Percentiles rank a stretch among this genome's conserved stretches.
These are phyloP conservation scores for Neosalanx taihuensis DNA, from an alignment of 2,797 vertebrate genomes.

Conservation along the genomic window DNA sequence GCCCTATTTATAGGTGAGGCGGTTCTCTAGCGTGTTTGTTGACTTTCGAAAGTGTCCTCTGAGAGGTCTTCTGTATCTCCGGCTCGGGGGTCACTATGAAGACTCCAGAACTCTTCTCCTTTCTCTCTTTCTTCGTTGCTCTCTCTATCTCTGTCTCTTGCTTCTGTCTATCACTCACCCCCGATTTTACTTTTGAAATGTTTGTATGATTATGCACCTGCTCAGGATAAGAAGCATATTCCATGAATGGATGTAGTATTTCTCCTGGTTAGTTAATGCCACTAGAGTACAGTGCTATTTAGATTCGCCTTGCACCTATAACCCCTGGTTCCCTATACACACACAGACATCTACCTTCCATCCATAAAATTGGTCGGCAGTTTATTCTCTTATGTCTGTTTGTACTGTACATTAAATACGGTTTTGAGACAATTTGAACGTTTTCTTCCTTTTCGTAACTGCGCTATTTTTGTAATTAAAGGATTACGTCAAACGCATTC, in stretches of 20 bases:
- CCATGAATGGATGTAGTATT: neutral
- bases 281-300: slow-evolving; percentile 12
- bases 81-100: neutral
- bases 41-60: neutral
- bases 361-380: slow-evolving; percentile 35
- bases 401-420: slow-evolving; percentile 56
- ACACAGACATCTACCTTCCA: slow-evolving; percentile 11
- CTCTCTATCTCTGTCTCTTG: neutral
- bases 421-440: slow-evolving; percentile 43
- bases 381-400: slow-evolving; percentile 42
- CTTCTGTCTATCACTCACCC: neutral
- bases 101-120: neutral
- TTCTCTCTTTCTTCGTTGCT: neutral
- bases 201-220: neutral
- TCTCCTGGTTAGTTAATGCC: slow-evolving; percentile 11
- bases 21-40: too few relatives aligned
- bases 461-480: slow-evolving; percentile 56
- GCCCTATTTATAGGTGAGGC: slow-evolving; percentile 4
- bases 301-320: slow-evolving; percentile 6
- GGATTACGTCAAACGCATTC: slow-evolving; percentile 26
- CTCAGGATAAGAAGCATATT: neutral
- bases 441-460: slow-evolving; percentile 53
- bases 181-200: slow-evolving; percentile 9
- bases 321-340: slow-evolving; percentile 4
- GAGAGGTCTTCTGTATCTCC: neutral